These are phyloP conservation scores for Choristoneura rosaceana DNA, from an alignment of 2,888 invertebrate genomes.

Conservation along the genomic window DNA sequence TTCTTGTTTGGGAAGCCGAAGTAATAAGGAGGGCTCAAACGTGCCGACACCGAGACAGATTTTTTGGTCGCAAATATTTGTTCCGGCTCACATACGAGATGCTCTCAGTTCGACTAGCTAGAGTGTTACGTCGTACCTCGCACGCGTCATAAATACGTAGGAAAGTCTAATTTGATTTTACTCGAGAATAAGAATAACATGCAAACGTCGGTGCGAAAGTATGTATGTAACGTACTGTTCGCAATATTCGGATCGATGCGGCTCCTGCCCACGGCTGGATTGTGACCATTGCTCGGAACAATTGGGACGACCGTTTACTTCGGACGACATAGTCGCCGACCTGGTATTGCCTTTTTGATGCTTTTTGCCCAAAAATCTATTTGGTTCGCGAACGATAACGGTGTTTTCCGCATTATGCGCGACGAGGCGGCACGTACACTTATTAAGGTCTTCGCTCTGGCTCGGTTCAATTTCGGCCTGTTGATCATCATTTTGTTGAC, in stretches of 20 bases:
- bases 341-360: conserved; percentile 76
- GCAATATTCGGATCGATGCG: conserved; percentile 16
- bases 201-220: conserved; percentile 3
- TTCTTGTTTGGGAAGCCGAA: conserved; percentile 19
- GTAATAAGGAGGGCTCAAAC: conserved; percentile 8
- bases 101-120: conserved; percentile 23
- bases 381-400: conserved; percentile 78
- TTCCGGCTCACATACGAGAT: conserved; percentile 22
- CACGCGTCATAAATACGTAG: conserved; percentile 26
- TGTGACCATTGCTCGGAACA: conserved; percentile 60
- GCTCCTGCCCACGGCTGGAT: conserved; percentile 2
- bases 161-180: conserved; percentile 27
- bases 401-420: conserved; percentile 67
- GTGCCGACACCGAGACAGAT: conserved; percentile 22
- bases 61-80: conserved; percentile 24
- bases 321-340: conserved; percentile 70
- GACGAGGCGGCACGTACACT: conserved; percentile 66
- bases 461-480: conserved; percentile 58
- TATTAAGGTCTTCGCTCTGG: conserved; percentile 71
- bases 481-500: conserved; percentile 53
- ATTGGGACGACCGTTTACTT: conserved; percentile 76
- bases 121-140: conserved; percentile 16
- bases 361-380: conserved; percentile 81
- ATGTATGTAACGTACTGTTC: conserved; percentile 1
- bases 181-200: conserved; percentile 23